phyloP scores from a whole-genome alignment of 2,113 vertebrate species.

The Peromyscus leucopus region DNA sequence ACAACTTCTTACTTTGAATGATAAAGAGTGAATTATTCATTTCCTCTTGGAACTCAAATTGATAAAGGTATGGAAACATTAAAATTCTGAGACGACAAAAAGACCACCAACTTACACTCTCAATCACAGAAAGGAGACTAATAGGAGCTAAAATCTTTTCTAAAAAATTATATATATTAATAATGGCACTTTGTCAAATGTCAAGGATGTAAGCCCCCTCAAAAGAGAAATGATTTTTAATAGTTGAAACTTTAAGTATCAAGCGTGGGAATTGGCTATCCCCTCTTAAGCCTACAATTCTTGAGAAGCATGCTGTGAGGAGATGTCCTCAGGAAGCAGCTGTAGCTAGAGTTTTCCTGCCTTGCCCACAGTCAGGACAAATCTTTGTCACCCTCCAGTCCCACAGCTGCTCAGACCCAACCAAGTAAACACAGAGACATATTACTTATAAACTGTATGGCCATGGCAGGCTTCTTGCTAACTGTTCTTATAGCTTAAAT shows the following conservation, averaged over 20 bases:
- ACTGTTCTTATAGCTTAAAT: no score
- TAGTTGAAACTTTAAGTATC: not conserved
- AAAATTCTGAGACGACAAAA: not conserved
- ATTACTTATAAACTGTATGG: no score
- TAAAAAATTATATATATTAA: not conserved
- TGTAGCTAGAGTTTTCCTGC: no score
- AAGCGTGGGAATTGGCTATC: not conserved
- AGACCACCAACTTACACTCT: not conserved
- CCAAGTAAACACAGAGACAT: no score
- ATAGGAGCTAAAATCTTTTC: not conserved
- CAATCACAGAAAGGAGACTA: not conserved
- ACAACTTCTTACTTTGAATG: not conserved
- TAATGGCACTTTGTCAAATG: not conserved
- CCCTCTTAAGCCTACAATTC: not conserved
- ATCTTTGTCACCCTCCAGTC: no score
- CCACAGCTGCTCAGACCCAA: no score
- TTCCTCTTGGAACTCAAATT: not conserved
- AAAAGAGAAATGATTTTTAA: conserved; percentile 28
- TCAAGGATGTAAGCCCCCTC: not conserved
- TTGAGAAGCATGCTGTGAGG: not conserved
- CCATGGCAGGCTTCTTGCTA: no score
- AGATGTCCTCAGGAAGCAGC: not conserved
- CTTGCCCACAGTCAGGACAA: no score
- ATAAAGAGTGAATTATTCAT: not conserved
- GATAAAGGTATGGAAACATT: not conserved